These are phyloP conservation scores for Prionailurus viverrinus DNA, from an alignment of 2,113 vertebrate species.

Conservation along the genomic window DNA sequence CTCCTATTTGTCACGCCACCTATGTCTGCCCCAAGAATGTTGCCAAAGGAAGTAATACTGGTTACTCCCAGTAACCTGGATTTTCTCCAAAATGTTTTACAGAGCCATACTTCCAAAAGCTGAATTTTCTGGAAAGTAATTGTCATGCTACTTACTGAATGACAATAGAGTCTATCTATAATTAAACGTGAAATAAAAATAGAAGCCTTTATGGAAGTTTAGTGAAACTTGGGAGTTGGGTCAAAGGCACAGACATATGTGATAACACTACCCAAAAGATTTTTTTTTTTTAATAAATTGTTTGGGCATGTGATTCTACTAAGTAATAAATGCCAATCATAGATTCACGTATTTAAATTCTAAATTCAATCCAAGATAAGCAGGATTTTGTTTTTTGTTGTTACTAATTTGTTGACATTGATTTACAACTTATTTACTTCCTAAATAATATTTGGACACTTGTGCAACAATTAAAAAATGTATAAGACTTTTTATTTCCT, in stretches of 20 bases:
- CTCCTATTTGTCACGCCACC: conserved; percentile 23
- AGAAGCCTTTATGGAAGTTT: background rate
- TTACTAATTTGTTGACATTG: background rate
- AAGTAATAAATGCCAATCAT: background rate
- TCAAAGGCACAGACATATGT: conserved; percentile 18
- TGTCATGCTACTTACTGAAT: background rate
- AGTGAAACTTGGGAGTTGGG: background rate
- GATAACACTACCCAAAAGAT: background rate
- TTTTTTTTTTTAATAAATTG: background rate
- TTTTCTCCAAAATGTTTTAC: conserved; percentile 53
- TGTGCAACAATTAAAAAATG: conserved; percentile 35
- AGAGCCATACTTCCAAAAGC: background rate
- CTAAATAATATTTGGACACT: background rate
- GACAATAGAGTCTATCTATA: background rate
- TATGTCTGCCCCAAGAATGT: background rate
- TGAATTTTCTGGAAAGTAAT: background rate
- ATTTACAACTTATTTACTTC: background rate
- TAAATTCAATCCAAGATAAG: background rate
- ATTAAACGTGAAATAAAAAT: conserved; percentile 54
- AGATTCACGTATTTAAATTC: background rate
- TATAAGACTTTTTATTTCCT: background rate
- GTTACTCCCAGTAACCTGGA: conserved; percentile 48
- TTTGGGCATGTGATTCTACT: background rate
- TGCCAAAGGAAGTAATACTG: conserved; percentile 21
- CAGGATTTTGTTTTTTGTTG: background rate